Conservation (phyloP, 2,797 vertebrate species). For the Bradypodion pumilum region DNA sequence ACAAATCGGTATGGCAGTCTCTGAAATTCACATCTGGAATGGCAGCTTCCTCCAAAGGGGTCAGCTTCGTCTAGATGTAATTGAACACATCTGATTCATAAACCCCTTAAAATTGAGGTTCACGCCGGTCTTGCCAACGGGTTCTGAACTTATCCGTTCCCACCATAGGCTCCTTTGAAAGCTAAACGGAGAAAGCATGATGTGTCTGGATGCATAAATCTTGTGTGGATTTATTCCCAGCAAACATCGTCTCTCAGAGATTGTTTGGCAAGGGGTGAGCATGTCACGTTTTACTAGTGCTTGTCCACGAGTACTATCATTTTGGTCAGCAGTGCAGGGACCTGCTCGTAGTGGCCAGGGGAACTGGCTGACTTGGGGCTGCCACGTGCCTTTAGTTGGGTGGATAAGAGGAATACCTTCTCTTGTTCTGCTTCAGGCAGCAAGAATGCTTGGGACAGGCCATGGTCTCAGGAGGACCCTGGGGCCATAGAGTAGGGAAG, state of each 20-base stretch:
- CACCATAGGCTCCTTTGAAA: slow-evolving; percentile 37
- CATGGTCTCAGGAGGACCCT: no score
- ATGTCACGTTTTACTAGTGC: not conserved
- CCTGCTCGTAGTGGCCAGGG: no score
- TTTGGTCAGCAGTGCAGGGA: no score
- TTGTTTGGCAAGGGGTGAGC: not conserved
- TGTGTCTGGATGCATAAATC: slow-evolving; percentile 24
- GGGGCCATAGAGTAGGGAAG: no score
- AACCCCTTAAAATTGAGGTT: slow-evolving; percentile 65
- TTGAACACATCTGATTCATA: slow-evolving; percentile 69
- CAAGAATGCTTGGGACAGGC: no score
- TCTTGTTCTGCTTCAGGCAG: no score
- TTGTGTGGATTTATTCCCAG: slow-evolving; percentile 23
- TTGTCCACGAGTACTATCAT: no score
- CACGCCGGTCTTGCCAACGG: slow-evolving; percentile 51
- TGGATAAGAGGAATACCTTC: no score
- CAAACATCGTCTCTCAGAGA: not conserved
- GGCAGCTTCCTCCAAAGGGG: slow-evolving; percentile 65
- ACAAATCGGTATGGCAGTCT: slow-evolving; percentile 25
- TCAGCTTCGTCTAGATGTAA: slow-evolving; percentile 66
- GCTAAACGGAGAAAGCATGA: slow-evolving; percentile 14
- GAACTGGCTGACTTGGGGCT: no score
- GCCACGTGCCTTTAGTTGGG: no score
- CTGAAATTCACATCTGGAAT: slow-evolving; percentile 52
- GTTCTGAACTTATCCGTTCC: slow-evolving; percentile 41